Percentiles rank a stretch among this genome's conserved stretches.
Evolutionary conservation across 2,888 invertebrate species (phyloP).

Genomic region (Acanthosepion lycidas): DNA sequence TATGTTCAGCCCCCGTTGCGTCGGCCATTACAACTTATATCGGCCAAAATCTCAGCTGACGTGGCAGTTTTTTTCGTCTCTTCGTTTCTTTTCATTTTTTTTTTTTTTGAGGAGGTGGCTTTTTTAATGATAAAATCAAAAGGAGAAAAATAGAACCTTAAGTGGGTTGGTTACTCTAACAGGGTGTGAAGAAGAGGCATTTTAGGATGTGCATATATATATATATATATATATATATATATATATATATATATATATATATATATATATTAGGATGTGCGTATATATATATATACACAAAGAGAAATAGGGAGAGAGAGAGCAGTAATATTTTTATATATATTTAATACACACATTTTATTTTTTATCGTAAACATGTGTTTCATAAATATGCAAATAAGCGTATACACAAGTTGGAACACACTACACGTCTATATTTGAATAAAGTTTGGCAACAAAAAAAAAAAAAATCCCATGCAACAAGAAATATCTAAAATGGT

Average conservation of each 20-base stretch:
- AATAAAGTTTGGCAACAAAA: too few relatives aligned
- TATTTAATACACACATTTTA: too few relatives aligned
- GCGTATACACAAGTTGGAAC: too few relatives aligned
- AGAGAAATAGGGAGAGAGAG: neutral
- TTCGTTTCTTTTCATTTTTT: neutral
- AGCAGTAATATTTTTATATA: neutral
- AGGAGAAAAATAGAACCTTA: neutral
- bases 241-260: neutral
- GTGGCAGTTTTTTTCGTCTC: neutral
- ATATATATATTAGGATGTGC: too few relatives aligned
- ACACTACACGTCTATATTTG: too few relatives aligned
- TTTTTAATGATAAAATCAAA: neutral
- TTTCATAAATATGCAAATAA: too few relatives aligned
- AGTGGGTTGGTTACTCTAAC: neutral
- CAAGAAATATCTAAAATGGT: too few relatives aligned
- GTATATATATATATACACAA: neutral
- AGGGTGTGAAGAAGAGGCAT: neutral
- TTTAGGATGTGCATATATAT: too few relatives aligned
- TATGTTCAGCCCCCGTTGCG: neutral
- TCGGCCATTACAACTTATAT: neutral
- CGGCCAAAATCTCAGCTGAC: neutral
- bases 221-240: neutral
- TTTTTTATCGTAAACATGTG: too few relatives aligned
- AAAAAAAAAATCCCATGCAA: too few relatives aligned
- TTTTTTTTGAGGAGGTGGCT: neutral